Conservation (phyloP, 1,140 invertebrate genomes). For the Neomicropteryx cornuta region DNA sequence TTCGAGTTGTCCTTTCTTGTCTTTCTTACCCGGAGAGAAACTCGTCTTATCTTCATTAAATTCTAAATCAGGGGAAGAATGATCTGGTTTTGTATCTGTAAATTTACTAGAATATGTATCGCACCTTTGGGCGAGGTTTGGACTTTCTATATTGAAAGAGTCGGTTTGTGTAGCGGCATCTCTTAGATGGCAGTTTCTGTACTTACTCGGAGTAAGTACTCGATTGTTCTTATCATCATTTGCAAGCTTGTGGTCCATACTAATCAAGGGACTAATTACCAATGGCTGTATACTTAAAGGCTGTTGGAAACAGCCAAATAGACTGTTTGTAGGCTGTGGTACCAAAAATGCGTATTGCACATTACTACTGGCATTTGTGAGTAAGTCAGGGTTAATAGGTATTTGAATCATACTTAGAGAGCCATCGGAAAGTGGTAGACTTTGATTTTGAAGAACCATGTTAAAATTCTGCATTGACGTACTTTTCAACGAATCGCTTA, state of each 20-base stretch:
- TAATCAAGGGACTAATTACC: too few species aligned
- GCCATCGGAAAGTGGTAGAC: too few species aligned
- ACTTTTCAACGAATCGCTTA: too few species aligned
- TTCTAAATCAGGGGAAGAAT: slow-evolving; percentile 20
- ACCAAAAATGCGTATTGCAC: slow-evolving; percentile 45
- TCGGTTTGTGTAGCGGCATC: slow-evolving; percentile 62
- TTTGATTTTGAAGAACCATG: too few species aligned
- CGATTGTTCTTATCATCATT: slow-evolving; percentile 32
- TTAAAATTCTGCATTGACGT: too few species aligned
- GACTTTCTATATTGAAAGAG: too few species aligned
- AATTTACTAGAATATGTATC: too few species aligned
- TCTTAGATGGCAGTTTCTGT: slow-evolving; percentile 37
- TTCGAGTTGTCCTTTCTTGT: slow-evolving; percentile 36
- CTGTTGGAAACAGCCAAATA: slow-evolving; percentile 25
- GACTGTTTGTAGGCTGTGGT: slow-evolving; percentile 32
- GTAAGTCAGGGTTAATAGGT: slow-evolving; percentile 28
- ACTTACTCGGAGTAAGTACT: slow-evolving; percentile 50
- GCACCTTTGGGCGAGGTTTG: too few species aligned
- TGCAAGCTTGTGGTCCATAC: too few species aligned
- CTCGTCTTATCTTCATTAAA: slow-evolving; percentile 17
- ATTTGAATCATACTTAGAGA: slow-evolving; percentile 35
- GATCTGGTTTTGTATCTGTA: too few species aligned
- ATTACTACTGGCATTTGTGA: slow-evolving; percentile 22
- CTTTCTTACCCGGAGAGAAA: too few species aligned
- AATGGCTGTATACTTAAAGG: slow-evolving; percentile 17